Evolutionary conservation across 1,140 invertebrate species (phyloP).

Genomic region (Tetramorium simillimum): DNA sequence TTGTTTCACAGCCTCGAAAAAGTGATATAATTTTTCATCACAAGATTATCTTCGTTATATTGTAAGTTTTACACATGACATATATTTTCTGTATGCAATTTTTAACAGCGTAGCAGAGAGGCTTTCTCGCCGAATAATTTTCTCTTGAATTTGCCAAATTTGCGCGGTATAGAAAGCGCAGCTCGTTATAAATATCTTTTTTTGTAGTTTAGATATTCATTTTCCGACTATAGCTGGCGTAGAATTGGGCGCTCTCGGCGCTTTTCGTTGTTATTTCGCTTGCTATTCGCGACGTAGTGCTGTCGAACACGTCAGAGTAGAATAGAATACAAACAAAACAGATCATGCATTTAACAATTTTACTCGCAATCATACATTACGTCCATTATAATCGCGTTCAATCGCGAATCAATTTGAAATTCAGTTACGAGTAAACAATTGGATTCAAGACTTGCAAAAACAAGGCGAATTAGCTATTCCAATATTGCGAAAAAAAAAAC

Average conservation of each 20-base stretch:
- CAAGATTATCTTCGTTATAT: background rate
- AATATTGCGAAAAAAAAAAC: background rate
- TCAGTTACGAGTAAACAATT: background rate
- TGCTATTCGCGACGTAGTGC: conserved; percentile 4
- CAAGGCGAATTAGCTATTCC: background rate
- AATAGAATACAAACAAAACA: conserved; percentile 34
- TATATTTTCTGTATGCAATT: conserved; percentile 6
- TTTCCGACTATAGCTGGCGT: background rate
- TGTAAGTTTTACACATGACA: background rate
- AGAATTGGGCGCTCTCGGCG: conserved; percentile 22
- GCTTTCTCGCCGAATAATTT: conserved; percentile 14
- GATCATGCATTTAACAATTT: conserved; percentile 20
- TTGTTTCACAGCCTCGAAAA: background rate
- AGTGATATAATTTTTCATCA: background rate
- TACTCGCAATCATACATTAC: conserved; percentile 26
- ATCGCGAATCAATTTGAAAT: conserved; percentile 12
- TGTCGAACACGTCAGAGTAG: conserved; percentile 42
- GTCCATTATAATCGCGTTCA: conserved; percentile 2
- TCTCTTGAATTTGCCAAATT: background rate
- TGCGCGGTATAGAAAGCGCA: background rate
- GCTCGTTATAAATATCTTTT: conserved; percentile 46
- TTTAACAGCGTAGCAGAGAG: background rate
- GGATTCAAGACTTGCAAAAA: background rate
- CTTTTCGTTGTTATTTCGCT: conserved; percentile 22
- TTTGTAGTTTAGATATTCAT: conserved; percentile 47